Base-by-base conservation (phyloP, 1,140 invertebrate species). In the Drosophila pruinosa region DNA sequence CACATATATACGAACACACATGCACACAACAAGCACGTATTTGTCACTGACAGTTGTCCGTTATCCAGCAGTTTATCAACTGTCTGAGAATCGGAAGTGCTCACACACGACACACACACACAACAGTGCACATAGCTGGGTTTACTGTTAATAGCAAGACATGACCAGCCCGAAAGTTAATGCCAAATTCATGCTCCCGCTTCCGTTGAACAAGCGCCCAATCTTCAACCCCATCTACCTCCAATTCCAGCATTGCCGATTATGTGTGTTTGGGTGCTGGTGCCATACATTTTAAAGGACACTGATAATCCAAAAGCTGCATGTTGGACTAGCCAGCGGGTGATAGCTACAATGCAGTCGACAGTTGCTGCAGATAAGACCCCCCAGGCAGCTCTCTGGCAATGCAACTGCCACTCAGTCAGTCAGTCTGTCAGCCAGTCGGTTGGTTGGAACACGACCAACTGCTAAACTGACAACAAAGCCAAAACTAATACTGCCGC, bases 131-230 rank as follows among this genome's bases (percentile, higher is more conserved):
- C 1, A 36, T 22, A 62, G 61, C 41, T 57, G 41, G 50, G 43
- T 39, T 59, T 52, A 59, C 31, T 72, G 61, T 57, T 53, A 77
- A 82, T 75, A 80, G 73, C 31, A 80, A 64, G 73, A 64, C 81
- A 77, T 79, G 72, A 47, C 56, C 70, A 43, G 68, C 81, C 81
- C 57, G 58, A 86, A 80, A 85, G 69, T 74, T 77, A 78, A 81
- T 86, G 73, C 73, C 77, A 71, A 86, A 85, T 74, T 80, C 73
- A 85, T 77, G 80, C 68, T 72, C 43, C 34, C 64, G 50, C 75
- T 70, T 78, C 63, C 75, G 69, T 41, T 58, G 6, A 17, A 63
- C 36, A 34, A 19, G n/a, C 52, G 17, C 24, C 6, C 54, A 41
- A 38, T 15, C 15, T 8, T 17, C 53, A 19, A 7, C n/a, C 53